Evolutionary conservation across 2,797 vertebrate species (phyloP).

Genomic region (Mastacembelus armatus): DNA sequence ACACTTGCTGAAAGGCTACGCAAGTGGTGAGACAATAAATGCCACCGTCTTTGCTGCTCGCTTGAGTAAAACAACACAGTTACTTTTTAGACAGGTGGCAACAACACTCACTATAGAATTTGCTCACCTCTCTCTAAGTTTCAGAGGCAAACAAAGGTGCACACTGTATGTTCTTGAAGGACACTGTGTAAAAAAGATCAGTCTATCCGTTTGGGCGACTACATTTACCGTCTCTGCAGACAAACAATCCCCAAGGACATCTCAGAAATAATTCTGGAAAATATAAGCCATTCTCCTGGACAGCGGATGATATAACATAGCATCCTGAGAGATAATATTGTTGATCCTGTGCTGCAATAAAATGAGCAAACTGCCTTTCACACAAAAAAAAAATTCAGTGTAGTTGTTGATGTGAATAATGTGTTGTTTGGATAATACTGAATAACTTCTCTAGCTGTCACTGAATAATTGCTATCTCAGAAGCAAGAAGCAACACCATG

Average conservation of each 20-base stretch:
- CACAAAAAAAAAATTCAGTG: slow-evolving; percentile 1
- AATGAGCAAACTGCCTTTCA: slow-evolving; percentile 19
- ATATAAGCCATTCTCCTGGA: slow-evolving; percentile 28
- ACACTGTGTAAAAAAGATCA: slow-evolving; percentile 10
- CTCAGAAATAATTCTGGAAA: slow-evolving; percentile 41
- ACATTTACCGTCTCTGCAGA: slow-evolving; percentile 37
- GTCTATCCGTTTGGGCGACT: slow-evolving; percentile 34
- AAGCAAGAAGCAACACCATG: slow-evolving; percentile 15
- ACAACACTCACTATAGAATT: slow-evolving; percentile 16
- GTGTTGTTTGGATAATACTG: slow-evolving; percentile 35
- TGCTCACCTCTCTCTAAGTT: slow-evolving; percentile 34
- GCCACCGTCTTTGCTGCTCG: slow-evolving; percentile 10
- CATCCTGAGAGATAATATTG: slow-evolving; percentile 23
- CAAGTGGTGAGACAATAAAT: slow-evolving; percentile 34
- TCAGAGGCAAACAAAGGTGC: slow-evolving; percentile 34
- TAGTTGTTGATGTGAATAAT: slow-evolving; percentile 37
- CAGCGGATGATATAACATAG: slow-evolving; percentile 22
- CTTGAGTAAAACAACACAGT: slow-evolving; percentile 30
- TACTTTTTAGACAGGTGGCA: slow-evolving; percentile 24
- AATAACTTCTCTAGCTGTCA: slow-evolving; percentile 45
- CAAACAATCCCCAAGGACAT: slow-evolving; percentile 56
- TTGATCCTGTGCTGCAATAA: slow-evolving; percentile 5
- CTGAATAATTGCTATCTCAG: slow-evolving; percentile 41
- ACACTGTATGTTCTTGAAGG: slow-evolving; percentile 28
- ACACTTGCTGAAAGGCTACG: slow-evolving; percentile 21